These are phyloP conservation scores for Melanchra persicariae DNA, from an alignment of 2,888 invertebrate genomes.

Conservation along the genomic window DNA sequence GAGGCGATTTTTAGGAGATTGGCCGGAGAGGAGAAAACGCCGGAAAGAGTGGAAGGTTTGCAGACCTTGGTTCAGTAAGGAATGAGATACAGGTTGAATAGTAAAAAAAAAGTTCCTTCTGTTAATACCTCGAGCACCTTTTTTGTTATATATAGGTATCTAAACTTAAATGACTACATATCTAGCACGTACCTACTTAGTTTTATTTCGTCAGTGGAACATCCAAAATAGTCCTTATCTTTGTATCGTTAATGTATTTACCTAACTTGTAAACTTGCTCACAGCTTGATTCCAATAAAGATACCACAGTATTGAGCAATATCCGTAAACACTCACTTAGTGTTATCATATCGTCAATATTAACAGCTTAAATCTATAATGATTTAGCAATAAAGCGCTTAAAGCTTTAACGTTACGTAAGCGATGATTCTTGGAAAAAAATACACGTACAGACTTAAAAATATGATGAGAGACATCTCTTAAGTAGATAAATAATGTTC, in stretches of 20 bases:
- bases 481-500: background rate
- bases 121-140: too few relatives aligned
- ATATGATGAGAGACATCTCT: background rate
- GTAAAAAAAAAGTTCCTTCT: too few relatives aligned
- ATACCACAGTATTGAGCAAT: constrained; percentile 55
- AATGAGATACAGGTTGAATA: too few relatives aligned
- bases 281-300: constrained; percentile 54
- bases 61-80: too few relatives aligned
- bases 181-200: background rate
- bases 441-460: background rate
- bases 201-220: constrained; percentile 17
- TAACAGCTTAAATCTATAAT: constrained; percentile 20
- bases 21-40: too few relatives aligned
- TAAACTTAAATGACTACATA: too few relatives aligned
- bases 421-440: constrained; percentile 2
- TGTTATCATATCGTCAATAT: constrained; percentile 47
- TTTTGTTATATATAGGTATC: too few relatives aligned
- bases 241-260: constrained; percentile 44
- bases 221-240: constrained; percentile 49
- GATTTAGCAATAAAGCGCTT: constrained; percentile 9
- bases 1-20: too few relatives aligned
- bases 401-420: constrained; percentile 4
- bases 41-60: too few relatives aligned
- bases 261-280: constrained; percentile 44
- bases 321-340: constrained; percentile 45